Evolutionary conservation across 2,888 invertebrate species (phyloP).

Genomic region (Myopa tessellatipennis): DNA sequence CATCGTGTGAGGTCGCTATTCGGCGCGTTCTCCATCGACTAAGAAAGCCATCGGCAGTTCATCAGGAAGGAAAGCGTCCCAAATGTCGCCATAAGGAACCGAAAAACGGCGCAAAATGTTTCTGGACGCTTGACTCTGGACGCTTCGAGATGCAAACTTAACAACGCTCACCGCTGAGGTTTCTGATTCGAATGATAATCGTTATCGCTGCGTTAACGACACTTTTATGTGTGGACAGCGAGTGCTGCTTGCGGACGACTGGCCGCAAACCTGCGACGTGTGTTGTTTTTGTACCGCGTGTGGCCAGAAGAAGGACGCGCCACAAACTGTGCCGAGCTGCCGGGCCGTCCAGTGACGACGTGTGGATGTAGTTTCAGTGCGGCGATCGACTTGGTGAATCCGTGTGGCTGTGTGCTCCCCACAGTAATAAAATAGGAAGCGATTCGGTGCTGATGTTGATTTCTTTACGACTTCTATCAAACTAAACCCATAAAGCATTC

Average conservation of each 20-base stretch:
- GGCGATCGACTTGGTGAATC: conserved; percentile 48
- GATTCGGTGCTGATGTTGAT: conserved; percentile 66
- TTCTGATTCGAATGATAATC: background rate
- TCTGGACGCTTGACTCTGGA: background rate
- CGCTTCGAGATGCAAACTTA: background rate
- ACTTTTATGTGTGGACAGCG: conserved; percentile 6
- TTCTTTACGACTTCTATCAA: conserved; percentile 70
- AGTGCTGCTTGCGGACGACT: conserved; percentile 8
- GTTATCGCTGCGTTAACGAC: conserved; percentile 1
- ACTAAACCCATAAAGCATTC: conserved; percentile 70
- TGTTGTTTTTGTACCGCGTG: conserved; percentile 18
- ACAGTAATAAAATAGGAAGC: conserved; percentile 36
- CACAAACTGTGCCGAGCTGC: background rate
- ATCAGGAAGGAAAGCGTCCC: background rate
- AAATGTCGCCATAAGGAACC: too few species aligned
- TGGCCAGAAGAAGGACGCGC: conserved; percentile 1
- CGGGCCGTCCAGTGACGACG: background rate
- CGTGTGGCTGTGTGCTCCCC: conserved; percentile 31
- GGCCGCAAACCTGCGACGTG: conserved; percentile 5
- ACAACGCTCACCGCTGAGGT: background rate
- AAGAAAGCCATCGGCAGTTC: background rate
- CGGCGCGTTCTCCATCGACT: background rate
- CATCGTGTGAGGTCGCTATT: background rate
- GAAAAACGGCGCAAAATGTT: too few species aligned
- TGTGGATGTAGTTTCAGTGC: background rate